Evolutionary conservation across 2,797 vertebrate species (phyloP), one percentile per base, ranked within the genome.

Genomic region (Spheniscus humboldti): DNA sequence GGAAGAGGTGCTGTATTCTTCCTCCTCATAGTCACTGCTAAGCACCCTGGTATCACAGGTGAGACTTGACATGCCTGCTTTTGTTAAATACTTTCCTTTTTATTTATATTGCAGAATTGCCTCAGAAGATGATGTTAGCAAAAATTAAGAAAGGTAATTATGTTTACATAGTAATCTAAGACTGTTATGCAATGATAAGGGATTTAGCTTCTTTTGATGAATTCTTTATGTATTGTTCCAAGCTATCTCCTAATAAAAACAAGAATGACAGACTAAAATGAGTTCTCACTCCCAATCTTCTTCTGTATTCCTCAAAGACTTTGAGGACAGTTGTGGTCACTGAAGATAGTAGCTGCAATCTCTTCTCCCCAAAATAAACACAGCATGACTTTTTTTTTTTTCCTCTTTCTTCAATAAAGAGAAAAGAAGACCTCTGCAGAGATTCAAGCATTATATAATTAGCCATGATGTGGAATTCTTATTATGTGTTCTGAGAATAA

Each of bases 61-160:
- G 62, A 64, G 20, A 50, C 10, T 60, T 72, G 48, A 33, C 4
- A 23, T 4, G 2, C 57, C 30, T 76, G n/a, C 18, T 80, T 89
- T 88, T 45, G 13, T 24, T 90, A 72, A 87, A 67, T 53, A 31
- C 1, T 63, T 72, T 56, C 60, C 13, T 76, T 88, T 63, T 88
- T 87, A 5, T 92, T 96, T 97, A 6, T 72, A 31, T 97, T 97
- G 11, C 84, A 98, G 98, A 78, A 89, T 66, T 92, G 28, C 30
- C 37, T 75, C 50, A 7, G 66, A 97, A 66, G 79, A 45, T 7
- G 56, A 33, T 4, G 8, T 63, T 39, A 53, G 11, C 33, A 73
- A 79, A 67, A 82, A 56, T 69, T 14, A 60, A 59, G 52, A 80
- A 94, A 94, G 98, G 98, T 98, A 87, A 97, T 69, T 66, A 60